Base-by-base conservation (phyloP, 2,888 invertebrate genomes). In the Lampropteryx suffumata region DNA sequence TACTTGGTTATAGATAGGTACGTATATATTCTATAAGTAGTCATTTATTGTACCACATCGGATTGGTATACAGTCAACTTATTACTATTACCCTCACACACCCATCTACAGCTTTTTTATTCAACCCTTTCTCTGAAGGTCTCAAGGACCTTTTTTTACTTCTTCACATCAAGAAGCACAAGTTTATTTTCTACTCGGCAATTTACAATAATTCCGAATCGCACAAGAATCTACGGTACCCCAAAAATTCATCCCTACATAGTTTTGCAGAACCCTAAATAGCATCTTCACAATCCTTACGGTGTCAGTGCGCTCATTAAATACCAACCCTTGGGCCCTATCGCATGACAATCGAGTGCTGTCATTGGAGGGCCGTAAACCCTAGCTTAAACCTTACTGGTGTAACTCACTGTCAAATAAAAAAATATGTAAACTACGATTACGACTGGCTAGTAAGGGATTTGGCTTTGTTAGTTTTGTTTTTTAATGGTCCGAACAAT, bases 231-330 rank as follows among this genome's bases (percentile, higher is more conserved):
- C 13, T 35, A 33, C 36, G 35, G 32, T 32, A 33, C 14, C 40
- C 50, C 35, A 40, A 44, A 34, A 50, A 41, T 36, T 13, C 32
- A 35, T 40, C 43, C 42, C 44, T 34, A 41, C 41, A 51, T 49
- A 55, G 41, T 45, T 48, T 10, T 26, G 42, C 50, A 43, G 37
- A 43, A 41, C 49, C 61, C 44, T 62, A 65, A 67, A 65, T 67
- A 57, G 66, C 64, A 52, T 64, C 65, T 64, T 64, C 57, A 60
- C 41, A 57, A 62, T 59, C 61, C 55, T 55, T 51, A 48, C 55
- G 61, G 65, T 60, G 59, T 64, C 63, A 63, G 64, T 59, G 64
- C 70, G 65, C 70, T 81, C 74, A 80, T 82, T 81, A 82, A 71
- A 64, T 53, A 54, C 71, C 71, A 61, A 67, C 68, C 73, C 67